phyloP scores from a whole-genome alignment of 2,888 invertebrate genomes.

The Microctonus aethiopoides region DNA sequence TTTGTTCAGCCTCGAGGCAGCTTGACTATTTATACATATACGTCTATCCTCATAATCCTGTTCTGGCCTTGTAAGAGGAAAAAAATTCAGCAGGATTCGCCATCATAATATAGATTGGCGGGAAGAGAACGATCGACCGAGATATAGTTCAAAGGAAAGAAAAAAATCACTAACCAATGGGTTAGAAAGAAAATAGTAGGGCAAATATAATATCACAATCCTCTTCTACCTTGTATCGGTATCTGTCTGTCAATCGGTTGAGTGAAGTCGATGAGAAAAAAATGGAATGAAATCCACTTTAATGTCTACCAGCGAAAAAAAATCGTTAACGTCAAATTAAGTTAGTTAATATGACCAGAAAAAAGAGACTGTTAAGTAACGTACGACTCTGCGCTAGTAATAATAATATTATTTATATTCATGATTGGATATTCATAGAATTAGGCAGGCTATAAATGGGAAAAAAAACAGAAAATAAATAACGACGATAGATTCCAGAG shows the following conservation, averaged over 20 bases:
- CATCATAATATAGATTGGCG: not conserved
- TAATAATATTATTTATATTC: too few relatives aligned
- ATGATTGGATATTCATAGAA: slow-evolving; percentile 13
- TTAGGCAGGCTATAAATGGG: not conserved
- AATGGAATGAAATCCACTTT: not conserved
- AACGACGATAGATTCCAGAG: not conserved
- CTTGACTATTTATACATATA: too few relatives aligned
- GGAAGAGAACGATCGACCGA: not conserved
- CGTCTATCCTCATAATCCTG: slow-evolving; percentile 22
- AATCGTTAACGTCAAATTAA: not conserved
- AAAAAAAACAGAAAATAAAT: not conserved
- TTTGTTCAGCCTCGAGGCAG: slow-evolving; percentile 41
- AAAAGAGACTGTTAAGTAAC: not conserved
- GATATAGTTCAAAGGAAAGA: not conserved
- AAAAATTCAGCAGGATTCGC: not conserved
- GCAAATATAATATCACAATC: not conserved
- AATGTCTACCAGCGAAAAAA: not conserved
- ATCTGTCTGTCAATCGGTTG: not conserved
- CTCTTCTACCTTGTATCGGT: not conserved
- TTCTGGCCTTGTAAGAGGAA: slow-evolving; percentile 19
- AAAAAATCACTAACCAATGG: not conserved
- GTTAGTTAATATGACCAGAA: not conserved
- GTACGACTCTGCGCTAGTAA: too few relatives aligned
- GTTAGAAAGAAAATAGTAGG: not conserved
- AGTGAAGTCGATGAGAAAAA: not conserved